Evolutionary conservation across 2,888 invertebrate species (phyloP).

Genomic region (Exocentrus adspersus): DNA sequence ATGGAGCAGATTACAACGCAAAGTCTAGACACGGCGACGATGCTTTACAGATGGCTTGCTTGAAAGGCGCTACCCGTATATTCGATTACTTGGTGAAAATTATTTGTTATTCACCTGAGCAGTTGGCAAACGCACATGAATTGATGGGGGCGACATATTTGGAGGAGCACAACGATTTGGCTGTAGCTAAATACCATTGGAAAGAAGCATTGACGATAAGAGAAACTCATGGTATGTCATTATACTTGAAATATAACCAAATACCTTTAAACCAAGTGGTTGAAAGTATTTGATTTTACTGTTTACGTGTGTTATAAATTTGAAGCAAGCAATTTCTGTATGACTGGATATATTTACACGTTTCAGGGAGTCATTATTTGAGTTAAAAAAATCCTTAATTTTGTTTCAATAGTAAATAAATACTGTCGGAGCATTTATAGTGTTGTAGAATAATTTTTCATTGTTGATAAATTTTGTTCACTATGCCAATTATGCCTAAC

Average conservation of each 20-base stretch:
- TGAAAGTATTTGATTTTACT: no score
- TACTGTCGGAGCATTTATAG: no score
- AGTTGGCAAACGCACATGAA: slow-evolving; percentile 87
- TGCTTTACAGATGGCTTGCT: slow-evolving; percentile 86
- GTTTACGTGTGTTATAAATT: no score
- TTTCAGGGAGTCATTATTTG: no score
- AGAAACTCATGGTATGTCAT: slow-evolving; percentile 54
- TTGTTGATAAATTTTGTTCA: no score
- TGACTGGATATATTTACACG: no score
- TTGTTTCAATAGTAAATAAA: no score
- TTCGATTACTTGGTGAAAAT: slow-evolving; percentile 75
- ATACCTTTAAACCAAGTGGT: no score
- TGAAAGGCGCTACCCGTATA: slow-evolving; percentile 79
- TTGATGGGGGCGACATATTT: slow-evolving; percentile 88
- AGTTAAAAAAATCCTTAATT: no score
- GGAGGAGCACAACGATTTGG: slow-evolving; percentile 85
- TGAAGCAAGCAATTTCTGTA: no score
- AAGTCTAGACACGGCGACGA: slow-evolving; percentile 87
- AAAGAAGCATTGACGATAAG: slow-evolving; percentile 78
- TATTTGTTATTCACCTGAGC: slow-evolving; percentile 71
- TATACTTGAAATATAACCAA: background rate
- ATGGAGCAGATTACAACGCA: slow-evolving; percentile 82
- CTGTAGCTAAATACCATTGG: slow-evolving; percentile 80
- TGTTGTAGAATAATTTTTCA: no score
- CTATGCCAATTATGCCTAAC: no score